A percentile compares a stretch with the other conserved stretches of the same genome.
phyloP scores from a whole-genome alignment of 2,888 invertebrate genomes.

The Dryobota labecula region DNA sequence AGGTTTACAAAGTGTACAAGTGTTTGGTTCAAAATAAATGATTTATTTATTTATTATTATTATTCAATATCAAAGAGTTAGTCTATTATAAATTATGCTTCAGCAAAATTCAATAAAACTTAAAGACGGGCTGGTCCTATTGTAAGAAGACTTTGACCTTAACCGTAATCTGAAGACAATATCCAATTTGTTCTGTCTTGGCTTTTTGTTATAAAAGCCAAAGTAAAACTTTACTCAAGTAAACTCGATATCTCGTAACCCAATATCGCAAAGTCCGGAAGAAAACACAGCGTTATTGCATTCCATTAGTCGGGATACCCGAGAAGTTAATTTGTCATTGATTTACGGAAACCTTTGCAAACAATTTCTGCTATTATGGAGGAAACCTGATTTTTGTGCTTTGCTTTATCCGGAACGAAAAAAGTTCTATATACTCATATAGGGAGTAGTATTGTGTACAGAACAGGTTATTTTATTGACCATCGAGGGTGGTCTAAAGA shows the following conservation, averaged over 20 bases:
- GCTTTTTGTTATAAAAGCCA: not conserved
- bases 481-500: not conserved
- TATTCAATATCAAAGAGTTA: too few species aligned
- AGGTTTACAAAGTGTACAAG: too few species aligned
- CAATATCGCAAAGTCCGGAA: constrained; percentile 33
- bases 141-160: constrained; percentile 1
- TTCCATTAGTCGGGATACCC: constrained; percentile 56
- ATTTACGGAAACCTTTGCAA: constrained; percentile 34
- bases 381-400: constrained; percentile 21
- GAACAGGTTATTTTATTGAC: not conserved
- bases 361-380: constrained; percentile 31
- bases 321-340: constrained; percentile 56
- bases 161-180: constrained; percentile 3
- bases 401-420: constrained; percentile 4
- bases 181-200: not conserved
- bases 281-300: constrained; percentile 58
- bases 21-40: too few species aligned
- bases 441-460: not conserved
- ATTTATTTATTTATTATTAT: too few species aligned
- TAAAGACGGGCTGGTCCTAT: not conserved
- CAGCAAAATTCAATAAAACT: not conserved
- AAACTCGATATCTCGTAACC: constrained; percentile 34
- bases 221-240: constrained; percentile 35
- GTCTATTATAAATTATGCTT: not conserved
- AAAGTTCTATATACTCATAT: too few species aligned